Conservation (phyloP, 2,113 vertebrate genomes). For the Choloepus hoffmanni region DNA sequence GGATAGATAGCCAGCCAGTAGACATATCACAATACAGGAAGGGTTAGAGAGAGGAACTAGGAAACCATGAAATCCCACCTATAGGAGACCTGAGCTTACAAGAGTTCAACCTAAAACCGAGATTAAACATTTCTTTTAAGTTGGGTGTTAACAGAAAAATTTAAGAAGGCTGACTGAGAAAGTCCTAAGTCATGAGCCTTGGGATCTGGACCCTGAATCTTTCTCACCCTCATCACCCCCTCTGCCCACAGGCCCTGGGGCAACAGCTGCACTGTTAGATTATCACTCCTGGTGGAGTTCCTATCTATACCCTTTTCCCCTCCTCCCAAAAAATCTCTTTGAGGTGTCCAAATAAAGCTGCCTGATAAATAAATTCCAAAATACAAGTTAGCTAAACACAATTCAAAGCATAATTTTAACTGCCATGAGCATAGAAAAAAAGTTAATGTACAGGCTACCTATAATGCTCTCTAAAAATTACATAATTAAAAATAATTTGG, state of each 20-base stretch:
- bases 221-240: neutral
- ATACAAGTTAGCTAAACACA: neutral
- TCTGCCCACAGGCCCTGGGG: neutral
- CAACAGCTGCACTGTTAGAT: neutral
- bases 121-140: slow-evolving; percentile 3
- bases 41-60: neutral
- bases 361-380: neutral
- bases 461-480: neutral
- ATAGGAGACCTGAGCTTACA: neutral
- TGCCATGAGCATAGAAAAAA: neutral
- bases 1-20: neutral
- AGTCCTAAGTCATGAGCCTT: neutral
- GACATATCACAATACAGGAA: neutral
- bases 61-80: neutral
- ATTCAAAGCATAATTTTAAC: slow-evolving; percentile 35
- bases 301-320: neutral
- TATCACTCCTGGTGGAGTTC: neutral
- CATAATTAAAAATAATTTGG: neutral
- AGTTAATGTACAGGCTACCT: neutral
- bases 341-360: slow-evolving; percentile 8
- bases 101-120: neutral
- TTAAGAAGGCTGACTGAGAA: neutral
- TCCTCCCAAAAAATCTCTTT: neutral
- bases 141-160: neutral
- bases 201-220: neutral